Evolutionary conservation across 2,888 invertebrate species (phyloP), one percentile per base, ranked within the genome.

Genomic region (Drosophila tanythrix): DNA sequence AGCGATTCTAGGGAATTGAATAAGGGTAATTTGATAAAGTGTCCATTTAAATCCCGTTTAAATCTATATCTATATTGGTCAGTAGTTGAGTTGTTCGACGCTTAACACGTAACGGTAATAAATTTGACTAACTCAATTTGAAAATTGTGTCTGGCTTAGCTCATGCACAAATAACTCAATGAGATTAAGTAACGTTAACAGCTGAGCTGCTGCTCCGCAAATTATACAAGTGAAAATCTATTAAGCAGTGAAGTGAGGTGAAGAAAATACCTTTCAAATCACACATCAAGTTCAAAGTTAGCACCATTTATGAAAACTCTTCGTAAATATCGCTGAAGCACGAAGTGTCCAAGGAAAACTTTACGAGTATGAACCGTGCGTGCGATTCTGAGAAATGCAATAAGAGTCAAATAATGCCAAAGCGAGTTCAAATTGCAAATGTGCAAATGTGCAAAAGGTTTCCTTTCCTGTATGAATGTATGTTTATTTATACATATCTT

Each of bases 401-500:
- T 46, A 13, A 0, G 10, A 33, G 21, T 8, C 2, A 25, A 15
- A 46, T 25, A 46, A 13, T 21, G 46, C 7, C 21, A 25, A 15
- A 15, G 7, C 3, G 7, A 25, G 25, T 46, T 15, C 25, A 46
- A 21, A 21, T 43, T 43, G 43, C 13, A 43, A 46, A 15, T 25
- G 8, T 36, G 36, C 36, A 36, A 36, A 36, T 36, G 7, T 46
- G 46, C 25, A 25, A 25, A 25, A 46, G 3, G 46, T 25, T 46
- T 25, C 25, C 7, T 25, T 46, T 25, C 4, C 4, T 15, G 46
- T 25, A 4, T 25, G 21, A 35, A 62, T 21, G 10, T 4, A 0
- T 43, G 21, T 38, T 50, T 31, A 7, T 33, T 50, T 25, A 15
- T 18, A 10, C 13, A 52, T 74, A 74, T 62, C 74, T 67, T 25